Base-by-base conservation (phyloP, 2,113 vertebrate genomes). In the Copsychus sechellarum region DNA sequence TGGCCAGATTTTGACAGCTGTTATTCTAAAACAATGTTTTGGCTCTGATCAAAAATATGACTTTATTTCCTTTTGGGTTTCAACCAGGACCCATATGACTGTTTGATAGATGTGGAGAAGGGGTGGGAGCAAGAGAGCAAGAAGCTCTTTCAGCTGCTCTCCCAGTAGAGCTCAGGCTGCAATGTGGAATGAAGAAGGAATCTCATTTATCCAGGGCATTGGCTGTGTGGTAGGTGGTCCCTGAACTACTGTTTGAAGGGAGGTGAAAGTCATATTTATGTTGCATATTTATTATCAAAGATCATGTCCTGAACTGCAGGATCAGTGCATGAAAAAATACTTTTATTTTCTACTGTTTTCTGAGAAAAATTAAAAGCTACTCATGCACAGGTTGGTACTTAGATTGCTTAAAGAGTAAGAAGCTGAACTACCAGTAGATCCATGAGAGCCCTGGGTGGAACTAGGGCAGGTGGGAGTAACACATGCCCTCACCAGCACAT, bases 11-110 rank as follows among this genome's bases (percentile, higher is more conserved):
- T 93, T 95, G 91, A 96, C 93, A 97, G 96, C 95, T 96, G 95
- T 93, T 97, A 93, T 92, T 96, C 67, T 94, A 90, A 86, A 97
- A 97, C 80, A 95, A 91, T 91, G 67, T 90, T 96, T 95, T 97
- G 97, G 91, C 93, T 96, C 92, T 86, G 54, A 76, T 91, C 48
- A 93, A 88, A 95, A 93, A 93, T 88, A 94, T 95, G 43, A 96
- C 92, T 95, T 94, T 96, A 97, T 96, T 96, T 97, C 94, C 94
- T 95, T 97, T 96, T 89, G 88, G 58, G 42, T 94, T 95, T 92
- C 71, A 92, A 90, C 92, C 86, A 94, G 88, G 43, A 96, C 56
- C 87, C 90, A 92, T 92, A 90, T 89, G 82, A 97, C 51, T 60
- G 8, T 38, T 51, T 87, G 79, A 56, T 81, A 88, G 62, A 87